Conservation (phyloP, 2,797 vertebrate species). For the Rhinichthys osculus region DNA sequence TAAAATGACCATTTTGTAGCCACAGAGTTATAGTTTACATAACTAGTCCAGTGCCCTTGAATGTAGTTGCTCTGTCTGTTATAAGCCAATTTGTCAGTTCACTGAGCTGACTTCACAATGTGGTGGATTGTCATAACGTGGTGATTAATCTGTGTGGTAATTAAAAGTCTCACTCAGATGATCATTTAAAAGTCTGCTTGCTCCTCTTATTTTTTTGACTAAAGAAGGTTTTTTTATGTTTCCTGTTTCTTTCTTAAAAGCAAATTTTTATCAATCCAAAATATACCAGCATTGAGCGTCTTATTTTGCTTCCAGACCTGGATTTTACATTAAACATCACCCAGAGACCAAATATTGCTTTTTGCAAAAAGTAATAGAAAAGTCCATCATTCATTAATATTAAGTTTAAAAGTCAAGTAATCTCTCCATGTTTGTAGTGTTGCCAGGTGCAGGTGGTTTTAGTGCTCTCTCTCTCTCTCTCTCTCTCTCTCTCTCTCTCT, state of each 20-base stretch:
- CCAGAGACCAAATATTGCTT: neutral
- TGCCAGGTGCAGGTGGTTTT: neutral
- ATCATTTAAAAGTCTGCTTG: neutral
- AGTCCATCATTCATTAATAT: neutral
- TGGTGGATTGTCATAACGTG: slow-evolving; percentile 26
- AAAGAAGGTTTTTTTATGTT: neutral
- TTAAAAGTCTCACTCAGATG: slow-evolving; percentile 33
- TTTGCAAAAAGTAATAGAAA: neutral
- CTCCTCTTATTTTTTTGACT: neutral
- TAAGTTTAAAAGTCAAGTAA: neutral
- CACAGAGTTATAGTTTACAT: slow-evolving; percentile 46
- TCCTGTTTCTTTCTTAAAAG: neutral
- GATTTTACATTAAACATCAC: neutral
- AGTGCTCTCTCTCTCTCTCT: no score
- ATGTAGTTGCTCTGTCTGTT: slow-evolving; percentile 37
- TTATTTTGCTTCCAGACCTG: neutral
- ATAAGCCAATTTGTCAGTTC: slow-evolving; percentile 21
- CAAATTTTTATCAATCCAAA: neutral
- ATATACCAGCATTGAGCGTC: neutral
- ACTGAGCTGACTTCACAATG: slow-evolving; percentile 9
- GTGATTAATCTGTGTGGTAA: slow-evolving; percentile 18
- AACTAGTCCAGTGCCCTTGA: slow-evolving; percentile 26
- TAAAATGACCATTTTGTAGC: slow-evolving; percentile 66
- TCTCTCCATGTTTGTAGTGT: neutral
- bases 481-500: no score